Base-by-base conservation (phyloP, 2,888 invertebrate species). In the Chaetoderma sp. region DNA sequence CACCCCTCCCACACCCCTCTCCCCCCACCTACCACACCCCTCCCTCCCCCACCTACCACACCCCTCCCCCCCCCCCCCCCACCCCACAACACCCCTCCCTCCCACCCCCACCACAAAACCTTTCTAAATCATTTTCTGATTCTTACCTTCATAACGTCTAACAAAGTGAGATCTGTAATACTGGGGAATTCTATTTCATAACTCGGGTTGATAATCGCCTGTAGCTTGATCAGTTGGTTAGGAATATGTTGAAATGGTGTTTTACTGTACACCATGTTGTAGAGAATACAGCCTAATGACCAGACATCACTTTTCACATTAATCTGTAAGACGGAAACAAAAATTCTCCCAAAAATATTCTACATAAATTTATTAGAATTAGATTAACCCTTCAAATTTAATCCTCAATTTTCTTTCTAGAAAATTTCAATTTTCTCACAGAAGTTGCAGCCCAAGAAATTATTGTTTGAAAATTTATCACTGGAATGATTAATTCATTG, bases 211-310 rank as follows among this genome's bases (percentile, higher is more conserved):
- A 91, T 90, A 74, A 96, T 95, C 65, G 93, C 93, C 74, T 89
- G 90, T 59, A 94, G 89, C 87, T 95, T 95, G 42, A 90, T 90
- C 83, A 91, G 90, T 68, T 90, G 89, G 73, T 91, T 89, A 42
- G 89, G 88, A 72, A 95, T 91, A 85, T 95, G 92, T 44, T 93
- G 92, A 87, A 97, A 98, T 0, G 98, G 98, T 1, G 96, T 95
- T 77, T 90, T 90, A 0, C 94, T 93, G 86, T 96, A 98, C 44
- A 96, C 91, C 87, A 98, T 89, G 85, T 94, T 91, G 88, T 97
- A 98, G 68, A 98, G 89, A 81, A 98, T 98, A 85, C 97, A 98
- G 25, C 98, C 98, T 73, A 98, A 89, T 0, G 97, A 96, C 98
- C 98, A 98, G 58, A 98, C 95, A 87, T 98, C 98, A 47, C 96